Evolutionary conservation across 2,113 vertebrate genomes (phyloP).

Genomic region (Danio rerio): DNA sequence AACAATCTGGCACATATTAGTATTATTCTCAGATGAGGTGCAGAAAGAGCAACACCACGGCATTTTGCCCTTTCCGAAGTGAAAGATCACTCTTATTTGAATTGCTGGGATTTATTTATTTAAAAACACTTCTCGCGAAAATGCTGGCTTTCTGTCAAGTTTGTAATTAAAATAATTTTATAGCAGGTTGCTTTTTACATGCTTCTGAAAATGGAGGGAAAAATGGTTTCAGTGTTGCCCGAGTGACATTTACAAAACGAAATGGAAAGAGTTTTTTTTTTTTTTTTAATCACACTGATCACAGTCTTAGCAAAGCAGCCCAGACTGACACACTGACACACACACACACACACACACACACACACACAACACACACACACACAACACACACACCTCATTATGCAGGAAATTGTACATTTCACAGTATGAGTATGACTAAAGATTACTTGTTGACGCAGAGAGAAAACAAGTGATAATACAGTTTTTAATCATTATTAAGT

Average conservation of each 20-base stretch:
- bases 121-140: slow-evolving; percentile 50
- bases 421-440: background rate
- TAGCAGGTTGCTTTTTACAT: slow-evolving; percentile 59
- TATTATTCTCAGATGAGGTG: background rate
- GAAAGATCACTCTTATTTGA: slow-evolving; percentile 58
- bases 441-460: background rate
- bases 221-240: slow-evolving; percentile 3
- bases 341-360: slow-evolving; percentile 10
- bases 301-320: slow-evolving; percentile 17
- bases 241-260: slow-evolving; percentile 56
- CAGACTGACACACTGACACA: slow-evolving; percentile 10
- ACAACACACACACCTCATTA: background rate
- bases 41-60: background rate
- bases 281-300: slow-evolving; percentile 45
- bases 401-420: background rate
- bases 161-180: slow-evolving; percentile 68
- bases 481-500: no score
- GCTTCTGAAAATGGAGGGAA: slow-evolving; percentile 49
- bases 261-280: slow-evolving; percentile 41
- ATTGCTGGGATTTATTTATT: slow-evolving; percentile 56
- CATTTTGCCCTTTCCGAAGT: slow-evolving; percentile 40
- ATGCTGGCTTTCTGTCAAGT: slow-evolving; percentile 58
- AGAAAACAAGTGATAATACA: background rate
- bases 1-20: background rate
- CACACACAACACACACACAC: background rate